Evolutionary conservation across 1,140 invertebrate species (phyloP).

Genomic region (Aphaenogaster ashmeadi): DNA sequence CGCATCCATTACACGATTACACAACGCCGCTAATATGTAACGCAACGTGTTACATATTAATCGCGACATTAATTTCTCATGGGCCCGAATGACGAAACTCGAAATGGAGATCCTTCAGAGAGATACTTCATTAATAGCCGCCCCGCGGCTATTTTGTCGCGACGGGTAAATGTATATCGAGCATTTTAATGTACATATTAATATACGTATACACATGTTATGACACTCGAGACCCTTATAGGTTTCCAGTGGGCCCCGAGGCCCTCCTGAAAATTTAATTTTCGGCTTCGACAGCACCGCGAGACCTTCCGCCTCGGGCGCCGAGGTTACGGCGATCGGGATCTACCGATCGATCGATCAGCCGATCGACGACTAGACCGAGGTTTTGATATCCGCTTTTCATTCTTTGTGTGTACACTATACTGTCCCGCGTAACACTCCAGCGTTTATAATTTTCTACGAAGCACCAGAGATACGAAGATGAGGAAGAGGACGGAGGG

Average conservation of each 20-base stretch:
- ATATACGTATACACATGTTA: slow-evolving; percentile 8
- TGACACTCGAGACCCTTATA: slow-evolving; percentile 6
- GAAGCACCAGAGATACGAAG: slow-evolving; percentile 65
- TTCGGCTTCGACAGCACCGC: slow-evolving; percentile 12
- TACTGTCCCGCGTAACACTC: slow-evolving; percentile 73
- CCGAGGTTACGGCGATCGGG: background rate
- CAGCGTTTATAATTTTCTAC: slow-evolving; percentile 85
- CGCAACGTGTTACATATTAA: background rate
- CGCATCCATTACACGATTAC: background rate
- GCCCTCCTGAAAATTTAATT: background rate
- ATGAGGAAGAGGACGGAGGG: background rate
- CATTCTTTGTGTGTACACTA: slow-evolving; percentile 66
- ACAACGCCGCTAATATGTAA: background rate
- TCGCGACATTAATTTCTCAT: background rate
- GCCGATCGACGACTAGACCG: slow-evolving; percentile 55
- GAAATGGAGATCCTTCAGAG: background rate
- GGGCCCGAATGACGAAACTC: background rate
- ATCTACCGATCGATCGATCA: slow-evolving; percentile 33
- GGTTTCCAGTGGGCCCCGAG: background rate
- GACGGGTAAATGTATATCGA: background rate
- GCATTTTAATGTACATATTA: slow-evolving; percentile 29
- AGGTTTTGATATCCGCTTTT: slow-evolving; percentile 82
- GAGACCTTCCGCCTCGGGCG: slow-evolving; percentile 24
- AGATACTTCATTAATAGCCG: background rate
- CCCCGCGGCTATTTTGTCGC: background rate